These are phyloP conservation scores for Apodemus speciosus DNA, from an alignment of 2,113 vertebrate genomes.

Conservation along the genomic window DNA sequence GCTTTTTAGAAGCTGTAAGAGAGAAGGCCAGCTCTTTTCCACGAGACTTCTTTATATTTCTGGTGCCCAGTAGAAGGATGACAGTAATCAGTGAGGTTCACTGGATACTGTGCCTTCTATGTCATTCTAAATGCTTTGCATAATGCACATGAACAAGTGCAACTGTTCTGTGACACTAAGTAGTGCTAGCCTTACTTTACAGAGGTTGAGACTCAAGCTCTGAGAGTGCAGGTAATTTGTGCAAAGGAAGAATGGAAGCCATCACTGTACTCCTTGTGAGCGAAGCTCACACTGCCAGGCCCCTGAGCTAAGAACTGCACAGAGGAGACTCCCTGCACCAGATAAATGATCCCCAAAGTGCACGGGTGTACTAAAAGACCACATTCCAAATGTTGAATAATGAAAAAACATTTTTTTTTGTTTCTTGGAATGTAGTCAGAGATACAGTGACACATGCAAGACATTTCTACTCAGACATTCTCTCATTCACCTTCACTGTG, in stretches of 20 bases:
- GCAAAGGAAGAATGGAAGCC: neutral
- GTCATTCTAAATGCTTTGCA: neutral
- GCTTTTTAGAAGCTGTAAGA: slow-evolving; percentile 7
- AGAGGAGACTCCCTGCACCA: neutral
- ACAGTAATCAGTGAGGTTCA: neutral
- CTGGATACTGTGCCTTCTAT: neutral
- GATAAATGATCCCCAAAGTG: neutral
- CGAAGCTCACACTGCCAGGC: neutral
- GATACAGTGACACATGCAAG: slow-evolving; percentile 50
- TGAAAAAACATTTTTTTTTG: slow-evolving; percentile 57
- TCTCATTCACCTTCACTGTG: slow-evolving; percentile 61
- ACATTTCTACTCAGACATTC: slow-evolving; percentile 63
- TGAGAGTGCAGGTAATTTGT: neutral
- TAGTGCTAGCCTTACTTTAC: neutral
- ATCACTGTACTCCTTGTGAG: neutral
- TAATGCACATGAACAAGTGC: neutral
- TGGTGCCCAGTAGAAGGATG: neutral
- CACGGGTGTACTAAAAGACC: slow-evolving; percentile 8
- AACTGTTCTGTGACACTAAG: neutral
- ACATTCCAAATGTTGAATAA: slow-evolving; percentile 52
- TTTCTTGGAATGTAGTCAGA: slow-evolving; percentile 51
- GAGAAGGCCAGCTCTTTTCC: slow-evolving; percentile 2
- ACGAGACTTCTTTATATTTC: neutral
- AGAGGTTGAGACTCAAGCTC: slow-evolving; percentile 31
- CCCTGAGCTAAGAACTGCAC: neutral